Percentiles rank a stretch among this genome's conserved stretches.
These are phyloP conservation scores for Cheilosia grossa DNA, from an alignment of 2,888 invertebrate species.

Conservation along the genomic window DNA sequence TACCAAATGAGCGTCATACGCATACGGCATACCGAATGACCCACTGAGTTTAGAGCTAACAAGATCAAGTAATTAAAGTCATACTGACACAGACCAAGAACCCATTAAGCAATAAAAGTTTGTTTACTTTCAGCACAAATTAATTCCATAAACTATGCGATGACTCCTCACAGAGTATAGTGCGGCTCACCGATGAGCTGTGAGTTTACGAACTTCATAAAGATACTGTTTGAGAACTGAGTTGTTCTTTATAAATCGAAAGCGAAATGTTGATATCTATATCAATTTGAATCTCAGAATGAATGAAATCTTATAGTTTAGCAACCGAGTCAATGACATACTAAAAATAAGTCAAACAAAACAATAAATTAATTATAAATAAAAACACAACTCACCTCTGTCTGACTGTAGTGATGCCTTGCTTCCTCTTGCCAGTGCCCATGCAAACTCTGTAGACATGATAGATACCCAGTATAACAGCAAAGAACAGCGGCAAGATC, in stretches of 20 bases:
- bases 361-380: neutral
- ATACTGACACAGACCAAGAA: neutral
- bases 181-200: too few relatives aligned
- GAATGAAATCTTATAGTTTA: neutral
- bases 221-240: too few relatives aligned
- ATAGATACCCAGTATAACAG: slow-evolving; percentile 86
- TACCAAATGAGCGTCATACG: neutral
- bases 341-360: neutral
- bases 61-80: neutral
- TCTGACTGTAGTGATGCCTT: slow-evolving; percentile 81
- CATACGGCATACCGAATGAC: neutral
- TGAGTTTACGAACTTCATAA: too few relatives aligned
- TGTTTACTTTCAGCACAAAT: too few relatives aligned
- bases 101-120: too few relatives aligned
- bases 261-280: too few relatives aligned
- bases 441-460: slow-evolving; percentile 89
- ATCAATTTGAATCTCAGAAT: too few relatives aligned
- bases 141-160: too few relatives aligned
- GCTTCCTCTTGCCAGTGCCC: slow-evolving; percentile 84
- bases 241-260: too few relatives aligned
- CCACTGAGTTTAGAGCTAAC: neutral
- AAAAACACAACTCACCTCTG: slow-evolving; percentile 79
- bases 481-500: slow-evolving; percentile 86
- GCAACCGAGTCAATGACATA: neutral
- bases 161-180: too few relatives aligned